A percentile compares a stretch with the other conserved stretches of the same genome.
These are phyloP conservation scores for Butastur rufipennis DNA, from an alignment of 2,113 vertebrate species.

Conservation along the genomic window DNA sequence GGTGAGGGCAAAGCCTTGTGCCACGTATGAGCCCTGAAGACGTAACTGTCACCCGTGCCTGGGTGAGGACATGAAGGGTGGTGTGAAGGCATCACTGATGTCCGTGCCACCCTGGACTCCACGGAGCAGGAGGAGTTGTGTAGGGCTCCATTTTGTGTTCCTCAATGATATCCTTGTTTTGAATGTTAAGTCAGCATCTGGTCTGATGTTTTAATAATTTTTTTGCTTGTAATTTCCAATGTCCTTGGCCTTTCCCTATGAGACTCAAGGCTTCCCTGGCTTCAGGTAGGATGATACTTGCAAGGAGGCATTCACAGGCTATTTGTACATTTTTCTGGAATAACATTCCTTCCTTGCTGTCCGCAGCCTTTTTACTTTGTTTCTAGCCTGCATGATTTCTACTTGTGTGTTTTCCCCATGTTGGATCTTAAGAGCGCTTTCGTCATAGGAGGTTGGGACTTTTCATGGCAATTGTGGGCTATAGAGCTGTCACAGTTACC, in stretches of 20 bases:
- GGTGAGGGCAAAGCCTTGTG: neutral
- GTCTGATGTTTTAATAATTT: neutral
- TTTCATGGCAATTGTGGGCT: neutral
- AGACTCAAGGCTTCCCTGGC: neutral
- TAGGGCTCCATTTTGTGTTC: neutral
- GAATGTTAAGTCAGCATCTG: neutral
- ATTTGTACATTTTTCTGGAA: neutral
- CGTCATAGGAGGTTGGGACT: neutral
- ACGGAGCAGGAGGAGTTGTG: neutral
- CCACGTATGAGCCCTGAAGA: neutral
- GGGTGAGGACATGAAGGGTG: neutral
- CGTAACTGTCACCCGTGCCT: fast-evolving
- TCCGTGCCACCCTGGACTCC: neutral
- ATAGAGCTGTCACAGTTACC: neutral
- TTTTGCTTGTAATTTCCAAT: neutral
- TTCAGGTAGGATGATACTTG: neutral
- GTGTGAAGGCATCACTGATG: neutral
- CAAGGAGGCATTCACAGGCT: neutral
- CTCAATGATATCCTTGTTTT: neutral
- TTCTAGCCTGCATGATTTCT: neutral
- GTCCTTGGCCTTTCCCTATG: neutral
- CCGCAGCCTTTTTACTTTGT: neutral
- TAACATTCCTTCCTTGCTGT: neutral
- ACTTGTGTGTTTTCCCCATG: neutral
- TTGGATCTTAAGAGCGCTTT: neutral